Evolutionary conservation across 2,888 invertebrate species (phyloP).

Genomic region (Timandra comae): DNA sequence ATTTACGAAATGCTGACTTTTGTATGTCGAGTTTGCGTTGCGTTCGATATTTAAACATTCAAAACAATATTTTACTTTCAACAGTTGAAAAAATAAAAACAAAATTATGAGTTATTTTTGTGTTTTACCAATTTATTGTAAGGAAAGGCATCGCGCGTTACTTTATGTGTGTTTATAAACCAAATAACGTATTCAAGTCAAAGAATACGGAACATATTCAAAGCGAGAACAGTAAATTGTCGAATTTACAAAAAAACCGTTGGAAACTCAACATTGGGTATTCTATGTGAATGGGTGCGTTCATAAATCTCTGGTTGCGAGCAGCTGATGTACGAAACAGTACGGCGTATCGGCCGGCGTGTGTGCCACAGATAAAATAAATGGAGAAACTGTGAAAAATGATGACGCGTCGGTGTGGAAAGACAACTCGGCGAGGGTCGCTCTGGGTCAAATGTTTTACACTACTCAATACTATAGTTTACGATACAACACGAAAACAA

Average conservation of each 20-base stretch:
- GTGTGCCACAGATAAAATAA: constrained; percentile 74
- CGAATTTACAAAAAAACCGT: constrained; percentile 38
- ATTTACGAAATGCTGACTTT: background rate
- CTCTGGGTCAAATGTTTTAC: constrained; percentile 40
- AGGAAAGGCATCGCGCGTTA: too few relatives aligned
- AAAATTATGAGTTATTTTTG: too few relatives aligned
- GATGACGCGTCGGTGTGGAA: constrained; percentile 69
- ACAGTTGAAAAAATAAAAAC: too few relatives aligned
- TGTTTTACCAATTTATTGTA: background rate
- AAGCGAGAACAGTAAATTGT: constrained; percentile 16
- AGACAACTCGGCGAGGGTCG: constrained; percentile 46
- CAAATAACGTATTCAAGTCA: constrained; percentile 15
- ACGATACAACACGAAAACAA: too few relatives aligned
- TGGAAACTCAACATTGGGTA: constrained; percentile 54
- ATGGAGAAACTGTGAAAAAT: constrained; percentile 74
- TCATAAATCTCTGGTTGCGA: constrained; percentile 70
- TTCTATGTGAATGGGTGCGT: constrained; percentile 63
- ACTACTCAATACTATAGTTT: too few relatives aligned
- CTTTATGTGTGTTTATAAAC: too few relatives aligned
- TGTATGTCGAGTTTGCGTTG: background rate
- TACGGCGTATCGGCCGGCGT: constrained; percentile 59
- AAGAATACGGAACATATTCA: constrained; percentile 3
- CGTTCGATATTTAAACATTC: too few relatives aligned
- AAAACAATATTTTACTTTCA: too few relatives aligned
- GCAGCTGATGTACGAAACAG: constrained; percentile 69